Percentiles rank a stretch among this genome's conserved stretches.
phyloP scores from a whole-genome alignment of 2,797 vertebrate genomes.

The Schizopygopsis pylzovi region DNA sequence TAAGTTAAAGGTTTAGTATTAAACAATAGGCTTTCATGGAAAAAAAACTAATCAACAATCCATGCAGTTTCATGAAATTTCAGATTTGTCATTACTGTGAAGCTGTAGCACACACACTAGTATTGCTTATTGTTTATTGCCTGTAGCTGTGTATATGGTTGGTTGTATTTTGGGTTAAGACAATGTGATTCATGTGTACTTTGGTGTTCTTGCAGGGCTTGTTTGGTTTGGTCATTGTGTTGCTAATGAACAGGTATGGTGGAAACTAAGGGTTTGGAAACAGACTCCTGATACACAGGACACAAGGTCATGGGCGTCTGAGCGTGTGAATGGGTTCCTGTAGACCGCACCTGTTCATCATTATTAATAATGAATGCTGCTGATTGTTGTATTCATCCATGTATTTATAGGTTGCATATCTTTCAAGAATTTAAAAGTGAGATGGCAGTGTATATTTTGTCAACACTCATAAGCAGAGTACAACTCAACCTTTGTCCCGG shows the following conservation, averaged over 20 bases:
- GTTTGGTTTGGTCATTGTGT: conserved; percentile 5
- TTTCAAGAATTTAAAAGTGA: neutral
- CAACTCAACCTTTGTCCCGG: neutral
- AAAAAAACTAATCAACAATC: neutral
- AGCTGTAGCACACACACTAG: neutral
- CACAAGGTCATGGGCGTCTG: neutral
- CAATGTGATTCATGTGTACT: neutral
- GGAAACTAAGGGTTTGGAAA: conserved; percentile 1
- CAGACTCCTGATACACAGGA: neutral
- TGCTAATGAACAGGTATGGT: neutral
- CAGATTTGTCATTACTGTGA: neutral
- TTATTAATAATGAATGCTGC: conserved; percentile 24
- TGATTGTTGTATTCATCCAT: neutral
- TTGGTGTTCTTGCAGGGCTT: neutral
- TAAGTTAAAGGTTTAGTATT: neutral
- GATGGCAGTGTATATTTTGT: neutral
- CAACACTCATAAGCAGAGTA: neutral
- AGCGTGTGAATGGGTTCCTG: conserved; percentile 26
- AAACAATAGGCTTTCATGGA: neutral
- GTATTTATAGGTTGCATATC: neutral
- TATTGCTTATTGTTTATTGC: neutral
- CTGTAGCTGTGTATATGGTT: neutral
- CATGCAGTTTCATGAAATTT: neutral
- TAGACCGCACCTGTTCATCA: conserved; percentile 1
- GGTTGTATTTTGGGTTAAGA: neutral